phyloP scores from a whole-genome alignment of 2,797 vertebrate genomes.

The Sebastes elongatus region DNA sequence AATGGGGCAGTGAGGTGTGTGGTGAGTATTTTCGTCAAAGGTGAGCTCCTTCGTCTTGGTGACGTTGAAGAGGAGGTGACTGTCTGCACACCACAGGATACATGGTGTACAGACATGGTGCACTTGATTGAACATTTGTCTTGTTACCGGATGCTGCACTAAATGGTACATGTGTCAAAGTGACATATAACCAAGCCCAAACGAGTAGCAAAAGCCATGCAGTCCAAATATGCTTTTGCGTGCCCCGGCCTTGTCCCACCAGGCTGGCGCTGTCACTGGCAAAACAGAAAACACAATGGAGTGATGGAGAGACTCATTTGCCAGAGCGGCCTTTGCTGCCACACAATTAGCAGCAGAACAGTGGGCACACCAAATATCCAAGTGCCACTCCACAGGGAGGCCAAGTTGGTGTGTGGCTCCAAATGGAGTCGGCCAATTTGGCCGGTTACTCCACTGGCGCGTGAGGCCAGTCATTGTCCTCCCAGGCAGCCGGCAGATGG shows the following conservation, averaged over 20 bases:
- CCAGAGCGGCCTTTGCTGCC: slow-evolving; percentile 37
- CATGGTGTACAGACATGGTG: neutral
- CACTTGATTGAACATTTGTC: neutral
- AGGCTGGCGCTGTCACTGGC: slow-evolving; percentile 25
- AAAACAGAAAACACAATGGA: slow-evolving; percentile 43
- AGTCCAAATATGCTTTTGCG: slow-evolving; percentile 20
- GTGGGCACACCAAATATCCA: slow-evolving; percentile 43
- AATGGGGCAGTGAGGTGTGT: neutral
- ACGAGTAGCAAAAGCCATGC: neutral
- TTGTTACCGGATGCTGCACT: slow-evolving; percentile 18
- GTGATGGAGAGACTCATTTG: slow-evolving; percentile 43
- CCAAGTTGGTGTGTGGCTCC: slow-evolving; percentile 52
- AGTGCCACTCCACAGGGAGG: slow-evolving; percentile 53
- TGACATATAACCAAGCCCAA: neutral
- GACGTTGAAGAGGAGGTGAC: neutral
- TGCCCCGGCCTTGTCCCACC: neutral
- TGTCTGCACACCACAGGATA: neutral
- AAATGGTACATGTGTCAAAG: slow-evolving; percentile 9
- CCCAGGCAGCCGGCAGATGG: slow-evolving; percentile 57
- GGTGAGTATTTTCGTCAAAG: neutral
- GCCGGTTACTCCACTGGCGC: slow-evolving; percentile 29
- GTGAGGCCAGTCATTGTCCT: slow-evolving; percentile 53
- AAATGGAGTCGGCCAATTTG: slow-evolving; percentile 51
- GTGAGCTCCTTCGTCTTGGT: neutral
- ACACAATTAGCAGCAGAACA: slow-evolving; percentile 53